These are phyloP conservation scores for Chrysodeixis includens DNA, from an alignment of 2,888 invertebrate genomes.

Conservation along the genomic window DNA sequence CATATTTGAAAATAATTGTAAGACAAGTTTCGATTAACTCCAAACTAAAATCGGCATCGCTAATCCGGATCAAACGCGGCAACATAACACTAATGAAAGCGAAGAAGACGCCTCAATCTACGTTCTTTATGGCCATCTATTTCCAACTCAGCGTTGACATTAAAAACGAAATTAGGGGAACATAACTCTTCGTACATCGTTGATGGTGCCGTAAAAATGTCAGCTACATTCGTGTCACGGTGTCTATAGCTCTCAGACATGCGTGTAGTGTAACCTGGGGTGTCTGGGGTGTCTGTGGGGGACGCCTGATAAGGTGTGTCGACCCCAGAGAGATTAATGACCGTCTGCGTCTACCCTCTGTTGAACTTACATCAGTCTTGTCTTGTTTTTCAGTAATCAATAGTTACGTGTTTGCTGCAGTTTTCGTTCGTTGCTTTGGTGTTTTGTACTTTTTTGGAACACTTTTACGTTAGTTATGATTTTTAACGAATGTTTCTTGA, in stretches of 20 bases:
- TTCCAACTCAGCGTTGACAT: constrained; percentile 5
- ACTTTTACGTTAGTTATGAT: no score
- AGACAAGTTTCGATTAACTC: no score
- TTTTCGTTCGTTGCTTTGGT: background rate
- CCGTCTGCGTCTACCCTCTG: constrained; percentile 60
- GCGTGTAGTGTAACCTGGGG: constrained; percentile 60
- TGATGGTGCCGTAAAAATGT: constrained; percentile 13
- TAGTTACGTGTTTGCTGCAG: constrained; percentile 23
- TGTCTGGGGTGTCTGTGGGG: constrained; percentile 50
- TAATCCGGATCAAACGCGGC: background rate
- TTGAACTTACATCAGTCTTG: constrained; percentile 34
- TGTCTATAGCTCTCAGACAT: constrained; percentile 36
- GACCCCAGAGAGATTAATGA: constrained; percentile 64
- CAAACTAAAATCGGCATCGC: background rate
- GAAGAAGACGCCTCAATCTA: background rate
- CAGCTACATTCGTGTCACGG: constrained; percentile 17
- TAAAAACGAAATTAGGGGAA: constrained; percentile 5
- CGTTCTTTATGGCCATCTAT: background rate
- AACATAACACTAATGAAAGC: background rate
- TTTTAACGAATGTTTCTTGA: no score
- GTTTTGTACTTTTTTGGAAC: no score
- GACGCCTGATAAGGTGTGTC: constrained; percentile 60
- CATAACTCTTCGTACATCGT: constrained; percentile 3
- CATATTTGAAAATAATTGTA: no score
- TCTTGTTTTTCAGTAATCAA: constrained; percentile 30